Evolutionary conservation across 2,113 vertebrate species (phyloP), one percentile per base, ranked within the genome.

Genomic region (Tamias sibiricus): DNA sequence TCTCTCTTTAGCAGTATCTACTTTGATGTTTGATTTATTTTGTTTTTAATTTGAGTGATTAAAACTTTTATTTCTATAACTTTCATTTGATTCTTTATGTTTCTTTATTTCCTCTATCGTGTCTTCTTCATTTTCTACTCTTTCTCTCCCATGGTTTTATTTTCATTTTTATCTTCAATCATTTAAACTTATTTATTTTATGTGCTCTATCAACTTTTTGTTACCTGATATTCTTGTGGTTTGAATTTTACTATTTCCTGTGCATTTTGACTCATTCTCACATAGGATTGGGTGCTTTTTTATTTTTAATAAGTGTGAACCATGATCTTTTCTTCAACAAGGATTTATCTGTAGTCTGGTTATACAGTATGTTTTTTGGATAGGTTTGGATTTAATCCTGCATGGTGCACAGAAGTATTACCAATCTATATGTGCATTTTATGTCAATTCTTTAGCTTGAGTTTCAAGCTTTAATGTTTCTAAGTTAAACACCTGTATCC

Each of bases 1-100:
- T 91, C 35, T 88, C 57, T 89, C 42, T 89, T 64, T 85, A 79
- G 32, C 42, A 85, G 57, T 81, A 42, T 82, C 80, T 90, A 76
- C 62, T 89, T 68, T 89, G 13, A 14, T 90, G 8, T 86, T 76
- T 86, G 22, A 59, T 66, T 74, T 30, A 47, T 35, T 86, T 40
- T 3, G 1, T 32, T 94, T 92, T 71, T 86, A 85, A 77, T 94
- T 75, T 75, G 11, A 64, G 22, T 81, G n/a, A 72, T 85, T 71
- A 90, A 71, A 87, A 87, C 22, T 26, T 59, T 59, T 17, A 76
- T 35, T 90, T 81, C 40, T 71, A 87, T 14, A 76, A 28, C 11
- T 92, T 90, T 13, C 24, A 59, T 44, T 79, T 90, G 2, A 4
- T 57, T 80, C 64, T 69, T 57, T 82, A 82, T 7, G 13, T 77